Evolutionary conservation across 2,797 vertebrate species (phyloP).

Genomic region (Parotocinclus haroldoi): DNA sequence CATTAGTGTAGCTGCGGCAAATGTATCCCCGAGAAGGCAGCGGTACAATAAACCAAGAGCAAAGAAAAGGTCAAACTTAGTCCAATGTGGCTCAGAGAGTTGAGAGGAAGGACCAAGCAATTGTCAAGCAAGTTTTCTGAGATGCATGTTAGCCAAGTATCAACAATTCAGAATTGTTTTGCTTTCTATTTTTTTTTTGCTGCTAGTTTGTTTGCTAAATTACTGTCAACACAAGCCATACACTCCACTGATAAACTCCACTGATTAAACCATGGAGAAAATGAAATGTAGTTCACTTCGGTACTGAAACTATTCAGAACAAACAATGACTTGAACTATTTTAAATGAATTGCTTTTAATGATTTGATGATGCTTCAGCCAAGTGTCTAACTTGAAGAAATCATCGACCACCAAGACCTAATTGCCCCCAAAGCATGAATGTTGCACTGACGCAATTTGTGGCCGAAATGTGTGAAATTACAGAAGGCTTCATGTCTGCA

Average conservation of each 20-base stretch:
- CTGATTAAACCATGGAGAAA: constrained; percentile 14
- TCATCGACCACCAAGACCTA: constrained; percentile 16
- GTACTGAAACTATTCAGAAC: not conserved
- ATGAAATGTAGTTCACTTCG: not conserved
- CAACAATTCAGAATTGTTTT: too few relatives aligned
- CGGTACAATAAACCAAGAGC: too few relatives aligned
- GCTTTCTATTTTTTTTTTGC: too few relatives aligned
- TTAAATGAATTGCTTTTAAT: constrained; percentile 18
- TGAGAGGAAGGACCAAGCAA: too few relatives aligned
- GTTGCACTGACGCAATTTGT: constrained; percentile 12
- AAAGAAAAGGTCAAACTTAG: too few relatives aligned
- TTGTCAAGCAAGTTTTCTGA: too few relatives aligned
- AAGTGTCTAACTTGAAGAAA: constrained; percentile 9
- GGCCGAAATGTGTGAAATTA: constrained; percentile 15
- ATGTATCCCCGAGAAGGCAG: not conserved
- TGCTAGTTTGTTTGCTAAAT: too few relatives aligned
- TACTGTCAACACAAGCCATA: too few relatives aligned
- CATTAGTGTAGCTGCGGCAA: not conserved
- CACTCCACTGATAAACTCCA: too few relatives aligned
- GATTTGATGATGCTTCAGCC: constrained; percentile 2
- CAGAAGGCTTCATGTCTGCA: not conserved
- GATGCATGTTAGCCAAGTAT: too few relatives aligned
- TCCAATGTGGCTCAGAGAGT: too few relatives aligned
- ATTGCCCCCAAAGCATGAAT: constrained; percentile 15
- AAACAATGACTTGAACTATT: constrained; percentile 1